Base-by-base conservation (phyloP, 2,888 invertebrate genomes). In the Troides oblongomaculatus region DNA sequence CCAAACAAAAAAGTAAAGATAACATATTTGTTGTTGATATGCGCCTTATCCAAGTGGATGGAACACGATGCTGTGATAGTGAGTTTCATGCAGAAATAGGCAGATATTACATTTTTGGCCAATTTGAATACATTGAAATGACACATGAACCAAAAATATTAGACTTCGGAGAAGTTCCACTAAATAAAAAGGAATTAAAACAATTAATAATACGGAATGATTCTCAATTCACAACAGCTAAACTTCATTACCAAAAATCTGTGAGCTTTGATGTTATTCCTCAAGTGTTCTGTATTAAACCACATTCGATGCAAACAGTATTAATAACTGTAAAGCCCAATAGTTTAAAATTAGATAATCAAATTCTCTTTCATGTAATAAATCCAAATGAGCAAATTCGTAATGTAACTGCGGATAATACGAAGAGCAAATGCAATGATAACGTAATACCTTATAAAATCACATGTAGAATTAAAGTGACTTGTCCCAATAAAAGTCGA, bases 71-170 rank as follows among this genome's bases (percentile, higher is more conserved):
- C 74, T 92, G 92, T 72, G 74, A 82, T 68, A 78, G 84, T 72
- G 91, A 91, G 74, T 73, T 76, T 43, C 91, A 92, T 75, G 83
- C 88, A 23, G 93, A 93, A 85, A 83, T 89, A 59, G 90, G 93
- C 1, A 85, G 93, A 66, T 88, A 94, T 69, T 94, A 94, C 72
- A 83, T 95, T 25, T 91, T 94, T 76, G 95, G 94, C 0, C 89
- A 93, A 78, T 92, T 89, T 70, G 94, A 94, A 82, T 81, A 85
- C 62, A 88, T 93, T 43, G 79, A 83, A 39, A 81, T 95, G 21
- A 79, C 79, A 6, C 84, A 94, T 72, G 74, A 78, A 30, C 95
- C 95, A 0, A 83, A 89, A 70, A 75, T 80, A 10, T 72, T 94
- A 0, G 75, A 90, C 72, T 89, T 94, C 72, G 89, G 88, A 2